Evolutionary conservation across 2,797 vertebrate genomes (phyloP).

Genomic region (Fringilla coelebs): DNA sequence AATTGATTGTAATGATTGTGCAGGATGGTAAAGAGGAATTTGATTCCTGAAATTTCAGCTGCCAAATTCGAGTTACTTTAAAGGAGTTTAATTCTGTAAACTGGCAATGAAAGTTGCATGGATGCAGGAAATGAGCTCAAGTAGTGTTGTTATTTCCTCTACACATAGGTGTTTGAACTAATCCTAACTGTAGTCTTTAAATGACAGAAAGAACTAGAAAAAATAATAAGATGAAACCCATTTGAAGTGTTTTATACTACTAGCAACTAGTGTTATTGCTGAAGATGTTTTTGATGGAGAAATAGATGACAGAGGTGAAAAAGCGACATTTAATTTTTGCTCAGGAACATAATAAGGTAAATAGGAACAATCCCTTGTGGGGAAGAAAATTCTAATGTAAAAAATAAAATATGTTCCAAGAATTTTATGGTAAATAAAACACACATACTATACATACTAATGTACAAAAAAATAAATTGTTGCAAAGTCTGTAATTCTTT

Average conservation of each 20-base stretch:
- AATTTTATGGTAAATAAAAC: background rate
- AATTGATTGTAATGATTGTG: background rate
- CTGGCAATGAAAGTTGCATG: background rate
- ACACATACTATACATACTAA: background rate
- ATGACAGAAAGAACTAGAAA: background rate
- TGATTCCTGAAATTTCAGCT: background rate
- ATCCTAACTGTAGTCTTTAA: background rate
- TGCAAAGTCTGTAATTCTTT: background rate
- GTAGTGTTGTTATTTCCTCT: background rate
- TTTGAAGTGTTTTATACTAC: background rate
- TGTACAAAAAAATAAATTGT: background rate
- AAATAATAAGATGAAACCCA: background rate
- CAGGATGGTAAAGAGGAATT: background rate
- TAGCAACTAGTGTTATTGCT: background rate
- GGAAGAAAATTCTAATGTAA: background rate
- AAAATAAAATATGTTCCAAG: background rate
- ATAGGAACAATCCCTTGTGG: background rate
- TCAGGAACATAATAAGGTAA: background rate
- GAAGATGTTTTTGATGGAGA: background rate
- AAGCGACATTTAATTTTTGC: background rate
- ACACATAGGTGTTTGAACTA: background rate
- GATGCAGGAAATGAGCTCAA: background rate
- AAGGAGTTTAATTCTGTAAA: background rate
- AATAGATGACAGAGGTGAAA: background rate
- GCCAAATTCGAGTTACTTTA: background rate